Evolutionary conservation across 2,797 vertebrate genomes (phyloP), one percentile per base, ranked within the genome.

Genomic region (Paramormyrops hopkinsi): DNA sequence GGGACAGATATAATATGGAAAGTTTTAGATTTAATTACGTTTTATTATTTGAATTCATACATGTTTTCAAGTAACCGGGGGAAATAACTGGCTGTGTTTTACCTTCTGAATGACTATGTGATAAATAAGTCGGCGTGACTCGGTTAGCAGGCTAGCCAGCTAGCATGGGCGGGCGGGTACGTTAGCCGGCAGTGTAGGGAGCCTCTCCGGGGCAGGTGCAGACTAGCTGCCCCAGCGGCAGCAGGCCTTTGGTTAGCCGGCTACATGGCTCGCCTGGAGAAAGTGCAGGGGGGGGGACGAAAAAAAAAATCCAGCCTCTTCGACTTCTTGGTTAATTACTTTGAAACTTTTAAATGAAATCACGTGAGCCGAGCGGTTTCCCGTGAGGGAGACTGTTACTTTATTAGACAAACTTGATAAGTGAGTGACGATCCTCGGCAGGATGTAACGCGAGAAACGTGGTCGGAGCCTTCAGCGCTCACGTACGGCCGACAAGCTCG

Each of bases 381-480:
- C 11, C 12, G 29, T 33, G 37, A 33, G 65, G 29, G 65, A 37
- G 65, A 37, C 29, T 33, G 29, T 14, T 33, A 73, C 65, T 73
- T 73, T 73, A 33, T 73, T 37, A 33, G 12, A 73, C 73, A 9
- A 79, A 79, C 73, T 41, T 79, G 73, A 41, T 9, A n/a, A 79
- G 73, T 79, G 33, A 79, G 37, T 79, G 73, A 79, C 6, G 73
- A 79, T 79, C 37, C 37, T 8, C 17, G 73, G 73, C 73, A 79
- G 73, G 73, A 79, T 79, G 41, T 79, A 79, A 41, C 37, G 73
- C 73, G 41, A 85, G 50, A 56, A 73, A 65, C 90, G 83, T 44
- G 73, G 33, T 79, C 41, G 73, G 73, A 41, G 73, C 14, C 17
- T 41, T 44, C 73, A 19, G 33, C 12, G 29, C 29, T 73, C 65